Evolutionary conservation across 2,113 vertebrate species (phyloP).

Genomic region (Podarcis muralis): DNA sequence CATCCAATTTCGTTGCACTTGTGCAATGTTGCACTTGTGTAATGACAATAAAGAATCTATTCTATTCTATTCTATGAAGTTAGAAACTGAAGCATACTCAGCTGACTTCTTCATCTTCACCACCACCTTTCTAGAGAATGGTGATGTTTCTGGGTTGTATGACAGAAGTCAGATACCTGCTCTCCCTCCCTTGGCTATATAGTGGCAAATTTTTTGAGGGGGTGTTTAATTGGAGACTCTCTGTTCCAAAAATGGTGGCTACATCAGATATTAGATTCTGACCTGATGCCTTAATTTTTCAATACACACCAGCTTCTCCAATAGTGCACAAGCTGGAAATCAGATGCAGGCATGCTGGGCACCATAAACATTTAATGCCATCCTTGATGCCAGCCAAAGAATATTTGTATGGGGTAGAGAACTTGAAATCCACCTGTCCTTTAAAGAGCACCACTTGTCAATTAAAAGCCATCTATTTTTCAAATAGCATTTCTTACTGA

Average conservation of each 20-base stretch:
- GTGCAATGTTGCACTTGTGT: too few species aligned
- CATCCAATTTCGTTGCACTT: too few species aligned
- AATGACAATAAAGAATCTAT: too few species aligned
- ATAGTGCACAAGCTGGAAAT: neutral
- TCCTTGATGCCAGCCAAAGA: constrained; percentile 17
- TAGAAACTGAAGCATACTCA: neutral
- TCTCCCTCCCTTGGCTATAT: neutral
- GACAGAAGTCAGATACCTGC: neutral
- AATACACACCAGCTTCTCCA: neutral
- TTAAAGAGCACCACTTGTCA: constrained; percentile 32
- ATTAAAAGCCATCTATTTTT: neutral
- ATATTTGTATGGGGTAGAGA: constrained; percentile 51
- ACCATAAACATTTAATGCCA: neutral
- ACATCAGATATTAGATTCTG: neutral
- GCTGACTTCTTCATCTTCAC: neutral
- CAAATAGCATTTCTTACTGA: constrained; percentile 40
- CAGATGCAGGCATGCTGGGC: neutral
- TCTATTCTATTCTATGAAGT: too few species aligned
- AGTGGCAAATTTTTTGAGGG: neutral
- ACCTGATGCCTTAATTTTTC: neutral
- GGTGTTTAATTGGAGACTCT: neutral
- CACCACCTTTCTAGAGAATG: neutral
- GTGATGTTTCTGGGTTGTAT: neutral
- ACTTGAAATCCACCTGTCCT: constrained; percentile 41
- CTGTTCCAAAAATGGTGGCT: neutral